A percentile compares a stretch with the other conserved stretches of the same genome.
phyloP scores from a whole-genome alignment of 2,888 invertebrate genomes.

The Lasioglossum vierecki region DNA sequence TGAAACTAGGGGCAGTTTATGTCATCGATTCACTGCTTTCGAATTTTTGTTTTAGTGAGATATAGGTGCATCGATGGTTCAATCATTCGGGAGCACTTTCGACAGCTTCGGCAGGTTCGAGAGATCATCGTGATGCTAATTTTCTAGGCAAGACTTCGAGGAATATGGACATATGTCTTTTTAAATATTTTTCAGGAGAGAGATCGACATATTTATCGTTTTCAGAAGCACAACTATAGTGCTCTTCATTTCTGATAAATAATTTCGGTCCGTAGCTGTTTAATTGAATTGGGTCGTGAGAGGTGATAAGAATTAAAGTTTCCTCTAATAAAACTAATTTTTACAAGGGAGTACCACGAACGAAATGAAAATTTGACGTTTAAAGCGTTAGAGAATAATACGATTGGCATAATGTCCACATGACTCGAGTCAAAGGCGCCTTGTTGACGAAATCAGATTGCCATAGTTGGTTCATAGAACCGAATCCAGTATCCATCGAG shows the following conservation, averaged over 20 bases:
- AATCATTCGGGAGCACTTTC: background rate
- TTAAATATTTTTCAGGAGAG: no score
- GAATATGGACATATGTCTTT: background rate
- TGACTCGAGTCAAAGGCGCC: background rate
- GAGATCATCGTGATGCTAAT: background rate
- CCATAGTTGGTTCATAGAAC: background rate
- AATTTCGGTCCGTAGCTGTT: background rate
- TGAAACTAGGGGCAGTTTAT: background rate
- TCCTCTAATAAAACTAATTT: no score
- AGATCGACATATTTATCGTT: no score
- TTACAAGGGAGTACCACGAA: no score
- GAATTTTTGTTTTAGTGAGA: background rate
- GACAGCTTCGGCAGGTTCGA: background rate
- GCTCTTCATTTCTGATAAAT: background rate
- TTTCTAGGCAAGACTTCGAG: background rate
- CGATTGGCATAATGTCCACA: background rate
- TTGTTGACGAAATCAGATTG: background rate
- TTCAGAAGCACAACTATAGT: background rate
- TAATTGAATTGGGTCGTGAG: no score
- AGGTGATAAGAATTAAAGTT: no score
- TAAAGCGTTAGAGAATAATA: background rate
- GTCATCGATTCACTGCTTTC: background rate
- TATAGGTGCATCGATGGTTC: background rate
- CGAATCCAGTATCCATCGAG: background rate
- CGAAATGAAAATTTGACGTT: background rate